A percentile compares a stretch with the other conserved stretches of the same genome.
These are phyloP conservation scores for Phymastichus coffea DNA, from an alignment of 1,140 invertebrate genomes.

Conservation along the genomic window DNA sequence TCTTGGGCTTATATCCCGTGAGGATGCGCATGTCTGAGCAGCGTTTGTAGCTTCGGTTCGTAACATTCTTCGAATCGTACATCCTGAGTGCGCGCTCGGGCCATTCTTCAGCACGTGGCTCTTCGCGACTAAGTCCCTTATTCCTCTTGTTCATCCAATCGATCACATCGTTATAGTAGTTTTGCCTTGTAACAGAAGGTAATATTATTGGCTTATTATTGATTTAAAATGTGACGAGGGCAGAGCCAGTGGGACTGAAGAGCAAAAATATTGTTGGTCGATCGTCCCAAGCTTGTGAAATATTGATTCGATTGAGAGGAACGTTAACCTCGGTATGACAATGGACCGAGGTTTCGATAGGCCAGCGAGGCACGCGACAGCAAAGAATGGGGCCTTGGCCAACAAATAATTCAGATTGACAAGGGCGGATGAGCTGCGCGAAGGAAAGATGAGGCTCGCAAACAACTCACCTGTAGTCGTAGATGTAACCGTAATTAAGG, in stretches of 20 bases:
- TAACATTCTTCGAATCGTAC: conserved; percentile 58
- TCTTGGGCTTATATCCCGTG: conserved; percentile 42
- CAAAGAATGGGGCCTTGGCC: too few species aligned
- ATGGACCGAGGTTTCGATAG: too few species aligned
- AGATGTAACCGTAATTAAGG: conserved; percentile 78
- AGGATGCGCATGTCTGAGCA: conserved; percentile 50
- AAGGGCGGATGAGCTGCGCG: conserved; percentile 17
- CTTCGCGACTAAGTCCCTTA: conserved; percentile 66
- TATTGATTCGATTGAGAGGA: too few species aligned
- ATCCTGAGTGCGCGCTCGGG: conserved; percentile 74
- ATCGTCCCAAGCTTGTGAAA: too few species aligned
- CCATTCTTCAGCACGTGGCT: conserved; percentile 77
- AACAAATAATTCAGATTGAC: neutral
- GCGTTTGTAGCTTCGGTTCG: conserved; percentile 45
- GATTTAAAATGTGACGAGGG: too few species aligned
- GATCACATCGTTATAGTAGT: conserved; percentile 83
- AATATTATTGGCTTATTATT: too few species aligned
- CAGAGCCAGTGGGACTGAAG: too few species aligned
- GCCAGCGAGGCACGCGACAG: too few species aligned
- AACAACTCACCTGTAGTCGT: conserved; percentile 66
- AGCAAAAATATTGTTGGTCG: too few species aligned
- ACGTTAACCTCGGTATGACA: too few species aligned
- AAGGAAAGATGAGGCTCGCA: neutral
- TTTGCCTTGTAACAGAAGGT: conserved; percentile 54
- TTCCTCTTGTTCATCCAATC: conserved; percentile 76